Evolutionary conservation across 1,140 invertebrate genomes (phyloP), one percentile per base, ranked within the genome.

Genomic region (Chironomus striatipennis): DNA sequence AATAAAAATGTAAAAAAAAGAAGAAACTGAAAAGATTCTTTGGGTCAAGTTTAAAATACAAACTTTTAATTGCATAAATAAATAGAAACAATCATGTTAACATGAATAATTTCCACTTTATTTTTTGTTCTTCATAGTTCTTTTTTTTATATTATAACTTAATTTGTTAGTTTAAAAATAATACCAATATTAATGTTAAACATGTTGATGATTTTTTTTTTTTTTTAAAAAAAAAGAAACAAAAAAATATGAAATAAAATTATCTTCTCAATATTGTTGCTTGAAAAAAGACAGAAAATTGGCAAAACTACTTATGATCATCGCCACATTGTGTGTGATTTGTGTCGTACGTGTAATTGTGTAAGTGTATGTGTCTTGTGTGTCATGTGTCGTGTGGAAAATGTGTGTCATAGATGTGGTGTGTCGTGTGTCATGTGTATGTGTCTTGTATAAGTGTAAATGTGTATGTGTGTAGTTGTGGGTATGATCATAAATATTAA

Each of bases 111-210:
- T n/a, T 57, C n/a, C 12, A 57, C 24, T 34, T 57, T 57, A 57
- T 57, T 57, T 57, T 15, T 57, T 15, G 9, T 57, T 57, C 5
- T 57, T 57, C n/a, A 47, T n/a, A n/a, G n/a, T n/a, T n/a, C n/a
- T n/a, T n/a, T n/a, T n/a, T n/a, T 57, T 12, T 57, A 57, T 57
- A 57, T n/a, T 34, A 57, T 57, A 57, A 57, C 47, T 57, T 57
- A 57, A 57, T n/a, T 57, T 57, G 47, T 57, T 57, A 57, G 47
- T n/a, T 10, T n/a, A 15, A 57, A 57, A 57, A 57, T 57, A 57
- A 57, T 57, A 57, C 47, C 47, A 57, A n/a, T n/a, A 57, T n/a
- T 12, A n/a, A 10, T 15, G 47, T 57, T 57, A 57, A 34, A 34
- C 24, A 34, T 34, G 24, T 34, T 34, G 24, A 34, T 34, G 24